Conservation (phyloP, 2,113 vertebrate genomes). For the Coptodon rendalli region DNA sequence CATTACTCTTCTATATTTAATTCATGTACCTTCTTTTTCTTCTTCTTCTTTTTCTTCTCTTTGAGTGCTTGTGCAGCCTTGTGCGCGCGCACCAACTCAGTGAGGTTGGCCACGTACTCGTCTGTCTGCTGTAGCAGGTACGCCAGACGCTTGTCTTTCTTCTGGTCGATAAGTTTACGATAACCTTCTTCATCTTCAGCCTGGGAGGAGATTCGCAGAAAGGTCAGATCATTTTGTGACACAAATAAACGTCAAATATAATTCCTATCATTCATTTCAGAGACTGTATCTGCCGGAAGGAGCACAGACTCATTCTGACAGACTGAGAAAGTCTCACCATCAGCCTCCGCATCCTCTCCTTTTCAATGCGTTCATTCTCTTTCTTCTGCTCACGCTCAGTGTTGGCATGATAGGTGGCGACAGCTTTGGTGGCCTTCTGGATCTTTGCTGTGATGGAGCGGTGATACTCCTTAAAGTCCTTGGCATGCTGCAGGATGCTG, state of each 20-base stretch:
- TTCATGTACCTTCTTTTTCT: slow-evolving; percentile 88
- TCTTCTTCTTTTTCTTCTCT: slow-evolving; percentile 95
- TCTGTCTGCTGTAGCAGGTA: slow-evolving; percentile 97
- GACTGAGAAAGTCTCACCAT: slow-evolving; percentile 75
- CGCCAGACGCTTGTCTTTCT: slow-evolving; percentile 96
- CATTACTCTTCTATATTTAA: rapidly evolving
- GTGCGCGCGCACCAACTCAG: slow-evolving; percentile 91
- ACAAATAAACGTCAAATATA: neutral
- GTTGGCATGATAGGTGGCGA: slow-evolving; percentile 95
- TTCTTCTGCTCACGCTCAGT: slow-evolving; percentile 98
- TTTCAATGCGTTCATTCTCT: slow-evolving; percentile 95
- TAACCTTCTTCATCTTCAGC: slow-evolving; percentile 97
- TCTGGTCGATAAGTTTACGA: slow-evolving; percentile 96
- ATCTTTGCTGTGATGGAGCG: slow-evolving; percentile 91
- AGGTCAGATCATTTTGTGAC: neutral
- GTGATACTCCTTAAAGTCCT: slow-evolving; percentile 98
- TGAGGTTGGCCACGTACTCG: slow-evolving; percentile 96
- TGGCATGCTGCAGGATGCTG: slow-evolving; percentile 96
- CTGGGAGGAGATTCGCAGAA: slow-evolving; percentile 39
- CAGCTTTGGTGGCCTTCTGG: slow-evolving; percentile 94
- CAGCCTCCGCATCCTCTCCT: slow-evolving; percentile 92
- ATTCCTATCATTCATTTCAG: neutral
- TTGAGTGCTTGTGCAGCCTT: slow-evolving; percentile 93
- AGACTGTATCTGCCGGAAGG: too few species aligned
- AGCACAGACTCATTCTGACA: neutral